These are phyloP conservation scores for Cyrtorhinus lividipennis DNA, from an alignment of 1,140 invertebrate genomes.

Conservation along the genomic window DNA sequence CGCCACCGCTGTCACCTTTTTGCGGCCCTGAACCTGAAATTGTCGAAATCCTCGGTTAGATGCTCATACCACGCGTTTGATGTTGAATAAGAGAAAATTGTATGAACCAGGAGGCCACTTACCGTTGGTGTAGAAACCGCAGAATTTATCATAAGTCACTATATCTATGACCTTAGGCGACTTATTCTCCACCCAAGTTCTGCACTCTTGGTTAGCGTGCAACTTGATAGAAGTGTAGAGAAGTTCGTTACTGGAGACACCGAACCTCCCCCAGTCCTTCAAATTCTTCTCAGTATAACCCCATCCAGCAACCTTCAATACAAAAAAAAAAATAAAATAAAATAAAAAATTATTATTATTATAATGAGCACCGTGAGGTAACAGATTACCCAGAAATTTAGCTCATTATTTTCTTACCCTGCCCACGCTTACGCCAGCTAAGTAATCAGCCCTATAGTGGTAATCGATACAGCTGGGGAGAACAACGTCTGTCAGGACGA, in stretches of 20 bases:
- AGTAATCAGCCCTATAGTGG: no score
- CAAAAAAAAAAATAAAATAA: neutral
- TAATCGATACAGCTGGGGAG: neutral
- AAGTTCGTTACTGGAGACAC: neutral
- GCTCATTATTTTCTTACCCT: no score
- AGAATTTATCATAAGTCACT: neutral
- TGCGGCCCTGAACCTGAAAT: neutral
- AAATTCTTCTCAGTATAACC: neutral
- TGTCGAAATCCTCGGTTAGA: no score
- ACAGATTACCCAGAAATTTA: no score
- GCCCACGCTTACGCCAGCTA: no score
- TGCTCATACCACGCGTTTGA: no score
- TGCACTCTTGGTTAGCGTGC: neutral
- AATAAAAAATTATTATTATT: no score
- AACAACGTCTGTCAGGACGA: neutral
- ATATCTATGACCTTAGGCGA: neutral
- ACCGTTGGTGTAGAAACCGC: neutral
- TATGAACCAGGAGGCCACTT: no score
- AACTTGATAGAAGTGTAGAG: neutral
- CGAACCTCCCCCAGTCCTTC: neutral
- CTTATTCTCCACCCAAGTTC: neutral
- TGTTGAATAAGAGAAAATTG: no score
- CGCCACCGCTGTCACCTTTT: neutral
- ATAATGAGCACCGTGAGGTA: no score
- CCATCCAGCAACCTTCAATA: neutral